Conservation (phyloP, 2,797 vertebrate genomes). For the Rallus crepitans region DNA sequence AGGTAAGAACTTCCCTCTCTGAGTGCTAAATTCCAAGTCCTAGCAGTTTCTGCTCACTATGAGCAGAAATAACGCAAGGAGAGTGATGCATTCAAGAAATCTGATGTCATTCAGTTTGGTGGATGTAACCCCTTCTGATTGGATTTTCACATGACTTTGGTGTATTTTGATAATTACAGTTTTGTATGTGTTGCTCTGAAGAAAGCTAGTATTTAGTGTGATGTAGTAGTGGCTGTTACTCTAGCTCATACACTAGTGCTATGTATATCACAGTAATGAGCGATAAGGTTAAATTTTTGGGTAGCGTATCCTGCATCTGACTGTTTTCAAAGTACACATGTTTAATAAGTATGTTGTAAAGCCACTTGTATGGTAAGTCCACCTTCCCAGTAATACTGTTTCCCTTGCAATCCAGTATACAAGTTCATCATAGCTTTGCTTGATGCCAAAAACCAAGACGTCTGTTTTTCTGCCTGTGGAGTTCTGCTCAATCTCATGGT, state of each 20-base stretch:
- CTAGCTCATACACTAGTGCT: accelerated
- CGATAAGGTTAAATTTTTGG: neutral
- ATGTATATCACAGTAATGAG: neutral
- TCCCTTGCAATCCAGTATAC: conserved; percentile 83
- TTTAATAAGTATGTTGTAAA: neutral
- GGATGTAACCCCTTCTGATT: neutral
- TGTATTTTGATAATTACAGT: neutral
- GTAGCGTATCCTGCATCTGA: neutral
- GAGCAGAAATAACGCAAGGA: neutral
- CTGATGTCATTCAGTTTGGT: neutral
- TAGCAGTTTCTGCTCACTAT: neutral
- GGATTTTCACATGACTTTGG: neutral
- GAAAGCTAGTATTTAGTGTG: neutral
- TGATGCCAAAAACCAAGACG: conserved; percentile 88
- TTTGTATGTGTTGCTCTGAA: neutral
- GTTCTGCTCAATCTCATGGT: conserved; percentile 93
- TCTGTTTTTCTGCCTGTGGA: conserved; percentile 94
- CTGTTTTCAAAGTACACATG: neutral
- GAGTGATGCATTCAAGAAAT: neutral
- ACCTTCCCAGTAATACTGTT: neutral
- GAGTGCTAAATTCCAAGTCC: neutral
- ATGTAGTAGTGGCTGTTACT: neutral
- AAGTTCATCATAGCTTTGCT: conserved; percentile 89
- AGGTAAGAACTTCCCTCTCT: neutral
- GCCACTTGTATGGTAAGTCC: neutral